Base-by-base conservation (phyloP, 2,113 vertebrate genomes). In the Cephalopterus ornatus region DNA sequence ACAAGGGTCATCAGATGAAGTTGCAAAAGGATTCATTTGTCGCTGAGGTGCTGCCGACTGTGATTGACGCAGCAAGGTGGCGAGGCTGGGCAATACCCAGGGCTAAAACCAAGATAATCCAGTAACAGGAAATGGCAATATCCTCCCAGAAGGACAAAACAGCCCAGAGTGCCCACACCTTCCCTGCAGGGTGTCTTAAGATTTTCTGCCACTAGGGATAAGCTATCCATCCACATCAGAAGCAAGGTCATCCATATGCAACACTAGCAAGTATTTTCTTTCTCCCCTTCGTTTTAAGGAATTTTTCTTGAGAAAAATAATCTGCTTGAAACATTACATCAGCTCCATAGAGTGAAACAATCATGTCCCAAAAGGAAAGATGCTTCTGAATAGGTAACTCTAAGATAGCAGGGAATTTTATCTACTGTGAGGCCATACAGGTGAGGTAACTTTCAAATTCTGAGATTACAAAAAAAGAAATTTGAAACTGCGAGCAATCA, bases 51-150 rank as follows among this genome's bases (percentile, higher is more conserved):
- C 5, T 63, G 72, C 58, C 0, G 7, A 19, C 27, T 30, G n/a
- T n/a, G n/a, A n/a, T n/a, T n/a, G 55, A 30, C 0, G 0, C 22
- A n/a, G 73, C 41, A 32, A 30, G 67, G 44, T 30, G 78, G 62
- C 5, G 52, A 90, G 39, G 74, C 81, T 30, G 74, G 46, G 80
- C 72, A 12, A 39, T 30, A 5, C 71, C 47, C 71, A 30, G 33
- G 61, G 39, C 42, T 35, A 22, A 37, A 1, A 10, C 37, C 15
- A 4, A 33, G 32, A 42, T 19, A 55, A 49, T 33, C 55, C 50
- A 41, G 50, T 0, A 8, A 15, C 1, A 66, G 74, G 73, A 67
- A 84, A 59, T 0, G 2, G 42, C 47, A 42, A 24, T 12, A 9
- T 18, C 32, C 42, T 20, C 12, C 81, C 32, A 19, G 41, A 35